These are phyloP conservation scores for Gastrophysa polygoni DNA, from an alignment of 2,888 invertebrate species.

Conservation along the genomic window DNA sequence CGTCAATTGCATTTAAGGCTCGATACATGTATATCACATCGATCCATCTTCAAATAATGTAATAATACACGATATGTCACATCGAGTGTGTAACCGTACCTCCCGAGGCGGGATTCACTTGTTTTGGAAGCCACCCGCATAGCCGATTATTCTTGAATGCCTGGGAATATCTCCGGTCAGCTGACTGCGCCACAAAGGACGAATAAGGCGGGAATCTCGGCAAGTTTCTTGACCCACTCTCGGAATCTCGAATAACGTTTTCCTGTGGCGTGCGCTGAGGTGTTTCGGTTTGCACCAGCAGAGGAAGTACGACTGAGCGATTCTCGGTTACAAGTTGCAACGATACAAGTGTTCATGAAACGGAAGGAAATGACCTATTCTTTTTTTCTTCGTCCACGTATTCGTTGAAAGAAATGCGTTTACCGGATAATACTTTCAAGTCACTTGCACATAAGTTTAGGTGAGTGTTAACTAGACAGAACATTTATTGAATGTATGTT, in stretches of 20 bases:
- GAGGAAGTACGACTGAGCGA: neutral
- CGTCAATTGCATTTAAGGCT: neutral
- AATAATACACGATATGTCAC: constrained; percentile 2
- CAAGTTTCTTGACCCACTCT: constrained; percentile 35
- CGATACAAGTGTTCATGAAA: neutral
- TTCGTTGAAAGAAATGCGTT: neutral
- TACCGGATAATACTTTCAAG: neutral
- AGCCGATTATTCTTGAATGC: constrained; percentile 39
- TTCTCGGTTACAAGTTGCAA: neutral
- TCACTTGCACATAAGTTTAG: neutral
- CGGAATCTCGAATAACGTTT: constrained; percentile 32
- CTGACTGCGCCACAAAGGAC: constrained; percentile 39
- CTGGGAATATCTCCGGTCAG: constrained; percentile 39
- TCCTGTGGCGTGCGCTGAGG: constrained; percentile 19
- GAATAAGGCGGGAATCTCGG: constrained; percentile 30
- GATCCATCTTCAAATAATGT: constrained; percentile 1
- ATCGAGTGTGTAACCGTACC: constrained; percentile 4
- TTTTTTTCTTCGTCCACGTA: neutral
- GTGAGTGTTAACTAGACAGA: no score
- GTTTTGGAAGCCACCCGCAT: constrained; percentile 39
- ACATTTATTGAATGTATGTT: no score
- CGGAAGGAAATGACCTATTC: neutral
- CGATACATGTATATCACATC: neutral
- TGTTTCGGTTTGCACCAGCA: neutral
- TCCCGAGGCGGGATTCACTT: constrained; percentile 25